Conservation (phyloP, 2,797 vertebrate species). For the Paramormyrops hopkinsi region DNA sequence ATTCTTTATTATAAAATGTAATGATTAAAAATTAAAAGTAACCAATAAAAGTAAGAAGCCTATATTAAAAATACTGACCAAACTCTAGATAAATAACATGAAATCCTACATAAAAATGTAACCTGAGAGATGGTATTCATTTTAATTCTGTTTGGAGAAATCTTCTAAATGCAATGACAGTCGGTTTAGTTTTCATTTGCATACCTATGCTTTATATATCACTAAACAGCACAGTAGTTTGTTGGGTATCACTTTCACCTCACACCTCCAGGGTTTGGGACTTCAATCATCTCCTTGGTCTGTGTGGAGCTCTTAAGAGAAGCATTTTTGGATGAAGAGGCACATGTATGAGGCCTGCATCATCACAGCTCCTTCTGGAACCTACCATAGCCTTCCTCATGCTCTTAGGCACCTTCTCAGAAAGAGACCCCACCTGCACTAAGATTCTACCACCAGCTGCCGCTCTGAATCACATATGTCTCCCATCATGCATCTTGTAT, state of each 20-base stretch:
- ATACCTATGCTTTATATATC: neutral
- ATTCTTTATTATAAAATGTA: neutral
- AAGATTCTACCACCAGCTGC: neutral
- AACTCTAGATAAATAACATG: neutral
- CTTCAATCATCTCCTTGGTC: neutral
- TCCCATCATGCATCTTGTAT: neutral
- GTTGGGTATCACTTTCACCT: neutral
- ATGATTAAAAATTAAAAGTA: neutral
- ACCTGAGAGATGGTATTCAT: neutral
- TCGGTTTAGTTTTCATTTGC: neutral
- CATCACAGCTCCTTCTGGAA: neutral
- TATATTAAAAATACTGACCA: neutral
- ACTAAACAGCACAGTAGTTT: neutral
- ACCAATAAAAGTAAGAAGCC: neutral
- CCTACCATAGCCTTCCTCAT: neutral
- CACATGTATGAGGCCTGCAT: neutral
- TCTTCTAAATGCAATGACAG: neutral
- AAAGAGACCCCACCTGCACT: neutral
- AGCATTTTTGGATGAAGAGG: neutral
- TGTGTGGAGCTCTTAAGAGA: neutral
- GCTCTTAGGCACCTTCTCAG: neutral
- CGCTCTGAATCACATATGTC: neutral
- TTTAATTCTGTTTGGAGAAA: neutral
- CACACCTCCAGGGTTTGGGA: neutral
- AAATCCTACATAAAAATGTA: neutral